Percentiles rank a stretch among this genome's conserved stretches.
phyloP scores from a whole-genome alignment of 1,140 invertebrate species.

The Dufourea novaeangliae region DNA sequence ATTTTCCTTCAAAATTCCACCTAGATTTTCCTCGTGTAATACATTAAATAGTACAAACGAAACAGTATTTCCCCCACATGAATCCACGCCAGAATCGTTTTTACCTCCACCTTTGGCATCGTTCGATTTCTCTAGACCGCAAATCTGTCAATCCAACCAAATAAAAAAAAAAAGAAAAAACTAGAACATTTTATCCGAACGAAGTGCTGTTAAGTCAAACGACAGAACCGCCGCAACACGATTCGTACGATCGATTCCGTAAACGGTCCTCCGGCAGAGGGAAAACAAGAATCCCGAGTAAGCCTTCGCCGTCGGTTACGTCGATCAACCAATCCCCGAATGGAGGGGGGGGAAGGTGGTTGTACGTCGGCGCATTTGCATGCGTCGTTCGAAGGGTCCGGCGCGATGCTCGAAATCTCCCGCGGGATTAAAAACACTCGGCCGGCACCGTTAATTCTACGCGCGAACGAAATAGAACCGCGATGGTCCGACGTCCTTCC shows the following conservation, averaged over 20 bases:
- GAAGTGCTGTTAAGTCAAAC: neutral
- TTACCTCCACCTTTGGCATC: too few relatives aligned
- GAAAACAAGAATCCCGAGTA: constrained; percentile 15
- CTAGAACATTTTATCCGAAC: neutral
- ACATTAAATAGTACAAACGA: too few relatives aligned
- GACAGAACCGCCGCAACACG: neutral
- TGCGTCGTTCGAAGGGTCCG: neutral
- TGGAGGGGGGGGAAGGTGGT: too few relatives aligned
- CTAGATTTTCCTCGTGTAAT: too few relatives aligned
- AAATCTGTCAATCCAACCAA: too few relatives aligned
- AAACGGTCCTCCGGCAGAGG: neutral
- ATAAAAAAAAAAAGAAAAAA: neutral
- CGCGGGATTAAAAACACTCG: constrained; percentile 57
- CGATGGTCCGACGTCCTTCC: constrained; percentile 8
- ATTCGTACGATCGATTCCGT: neutral
- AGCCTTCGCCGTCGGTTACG: neutral
- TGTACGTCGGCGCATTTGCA: constrained; percentile 32
- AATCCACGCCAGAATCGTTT: too few relatives aligned
- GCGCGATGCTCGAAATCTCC: neutral
- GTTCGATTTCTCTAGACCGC: too few relatives aligned
- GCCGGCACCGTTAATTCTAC: constrained; percentile 50
- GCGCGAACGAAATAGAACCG: constrained; percentile 44
- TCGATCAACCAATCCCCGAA: constrained; percentile 1
- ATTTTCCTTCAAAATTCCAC: too few relatives aligned
- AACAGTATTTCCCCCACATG: too few relatives aligned